Percentiles rank a stretch among this genome's conserved stretches.
Evolutionary conservation across 2,113 vertebrate genomes (phyloP).

Genomic region (Thermophis baileyi): DNA sequence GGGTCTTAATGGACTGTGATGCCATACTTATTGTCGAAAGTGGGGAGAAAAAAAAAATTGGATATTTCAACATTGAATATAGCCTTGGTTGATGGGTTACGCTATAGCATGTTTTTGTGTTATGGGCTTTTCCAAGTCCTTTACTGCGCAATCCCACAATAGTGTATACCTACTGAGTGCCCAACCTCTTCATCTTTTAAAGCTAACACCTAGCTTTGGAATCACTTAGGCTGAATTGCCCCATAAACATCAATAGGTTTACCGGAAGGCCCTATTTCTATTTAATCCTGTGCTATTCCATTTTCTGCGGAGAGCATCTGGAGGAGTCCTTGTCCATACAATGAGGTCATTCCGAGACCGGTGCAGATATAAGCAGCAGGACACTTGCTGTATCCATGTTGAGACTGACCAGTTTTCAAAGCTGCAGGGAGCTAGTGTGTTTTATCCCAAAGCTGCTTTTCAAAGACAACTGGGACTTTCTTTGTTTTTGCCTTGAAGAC

Average conservation of each 20-base stretch:
- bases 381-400: background rate
- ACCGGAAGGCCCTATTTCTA: background rate
- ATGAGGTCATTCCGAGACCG: no score
- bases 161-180: slow-evolving; percentile 49
- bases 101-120: slow-evolving; percentile 46
- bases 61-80: slow-evolving; percentile 60
- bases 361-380: background rate
- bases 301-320: background rate
- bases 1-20: slow-evolving; percentile 46
- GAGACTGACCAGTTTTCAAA: background rate
- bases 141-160: slow-evolving; percentile 52
- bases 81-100: slow-evolving; percentile 54
- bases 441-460: no score
- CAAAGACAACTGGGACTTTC: no score
- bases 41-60: slow-evolving; percentile 52
- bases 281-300: background rate
- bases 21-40: slow-evolving; percentile 58
- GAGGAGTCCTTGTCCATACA: background rate
- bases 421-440: no score
- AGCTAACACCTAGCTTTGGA: slow-evolving; percentile 42
- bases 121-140: slow-evolving; percentile 51
- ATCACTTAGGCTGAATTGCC: slow-evolving; percentile 17
- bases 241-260: background rate
- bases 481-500: no score
- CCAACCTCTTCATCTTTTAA: slow-evolving; percentile 47